Evolutionary conservation across 2,113 vertebrate genomes (phyloP).

Genomic region (Phoxinus phoxinus): DNA sequence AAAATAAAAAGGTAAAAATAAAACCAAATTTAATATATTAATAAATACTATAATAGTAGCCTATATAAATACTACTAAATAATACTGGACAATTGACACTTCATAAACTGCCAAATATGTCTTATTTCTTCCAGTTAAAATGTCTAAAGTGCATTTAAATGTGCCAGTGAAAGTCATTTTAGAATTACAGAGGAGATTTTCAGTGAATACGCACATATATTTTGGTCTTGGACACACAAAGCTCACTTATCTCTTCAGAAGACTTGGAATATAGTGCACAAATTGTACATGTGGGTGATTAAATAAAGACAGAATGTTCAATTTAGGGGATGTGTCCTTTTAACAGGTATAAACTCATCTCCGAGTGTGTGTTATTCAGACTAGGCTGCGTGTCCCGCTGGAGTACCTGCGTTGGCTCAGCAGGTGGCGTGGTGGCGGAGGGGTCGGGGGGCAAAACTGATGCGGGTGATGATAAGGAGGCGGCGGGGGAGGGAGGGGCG

Average conservation of each 20-base stretch:
- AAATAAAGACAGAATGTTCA: slow-evolving; percentile 2
- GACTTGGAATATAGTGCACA: not conserved
- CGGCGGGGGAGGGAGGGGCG: slow-evolving; percentile 91
- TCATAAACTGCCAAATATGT: not conserved
- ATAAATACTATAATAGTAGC: not conserved
- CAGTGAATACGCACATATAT: not conserved
- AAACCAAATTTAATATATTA: not conserved
- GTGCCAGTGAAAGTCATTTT: not conserved
- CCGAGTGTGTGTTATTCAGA: slow-evolving; percentile 66
- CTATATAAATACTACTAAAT: not conserved
- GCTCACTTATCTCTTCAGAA: not conserved
- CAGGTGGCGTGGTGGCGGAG: slow-evolving; percentile 78
- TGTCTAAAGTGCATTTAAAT: not conserved
- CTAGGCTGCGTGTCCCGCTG: slow-evolving; percentile 92
- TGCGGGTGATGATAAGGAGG: slow-evolving; percentile 97
- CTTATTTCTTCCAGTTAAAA: not conserved
- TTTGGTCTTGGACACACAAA: not conserved
- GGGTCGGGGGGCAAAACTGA: slow-evolving; percentile 93
- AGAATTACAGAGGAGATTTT: not conserved
- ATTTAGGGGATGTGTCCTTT: not conserved
- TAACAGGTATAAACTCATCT: not conserved
- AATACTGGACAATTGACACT: not conserved
- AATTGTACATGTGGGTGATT: not conserved
- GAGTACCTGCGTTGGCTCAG: slow-evolving; percentile 87
- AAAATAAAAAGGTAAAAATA: not conserved